Evolutionary conservation across 2,888 invertebrate genomes (phyloP).

Genomic region (Stratiomys singularior): DNA sequence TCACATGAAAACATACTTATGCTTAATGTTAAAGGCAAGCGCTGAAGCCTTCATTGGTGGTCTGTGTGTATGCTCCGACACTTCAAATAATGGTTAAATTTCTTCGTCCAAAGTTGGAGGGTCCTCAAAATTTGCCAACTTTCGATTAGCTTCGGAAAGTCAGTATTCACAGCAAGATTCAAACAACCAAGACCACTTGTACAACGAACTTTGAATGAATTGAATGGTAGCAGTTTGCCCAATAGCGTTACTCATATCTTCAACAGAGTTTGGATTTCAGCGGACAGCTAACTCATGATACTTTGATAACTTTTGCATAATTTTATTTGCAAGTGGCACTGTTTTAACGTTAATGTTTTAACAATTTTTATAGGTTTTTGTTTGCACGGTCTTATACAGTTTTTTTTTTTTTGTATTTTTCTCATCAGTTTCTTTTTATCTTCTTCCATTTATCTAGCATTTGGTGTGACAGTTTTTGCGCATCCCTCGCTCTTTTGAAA

Average conservation of each 20-base stretch:
- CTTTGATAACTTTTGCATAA: constrained; percentile 20
- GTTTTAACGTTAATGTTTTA: neutral
- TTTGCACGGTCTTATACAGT: no score
- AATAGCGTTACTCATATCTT: constrained; percentile 34
- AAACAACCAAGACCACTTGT: constrained; percentile 17
- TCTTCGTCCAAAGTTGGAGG: constrained; percentile 26
- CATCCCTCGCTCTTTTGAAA: neutral
- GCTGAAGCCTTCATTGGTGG: constrained; percentile 39
- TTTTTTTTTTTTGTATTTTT: no score
- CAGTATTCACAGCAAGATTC: constrained; percentile 30
- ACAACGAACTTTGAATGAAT: constrained; percentile 13
- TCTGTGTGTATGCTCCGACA: constrained; percentile 39
- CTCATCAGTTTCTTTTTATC: neutral
- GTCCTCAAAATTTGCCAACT: constrained; percentile 28
- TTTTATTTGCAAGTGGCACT: constrained; percentile 24
- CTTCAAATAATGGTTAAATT: constrained; percentile 8
- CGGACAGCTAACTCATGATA: constrained; percentile 38
- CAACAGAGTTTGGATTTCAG: constrained; percentile 27
- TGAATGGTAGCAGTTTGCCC: no score
- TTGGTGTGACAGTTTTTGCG: no score
- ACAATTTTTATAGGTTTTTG: constrained; percentile 3
- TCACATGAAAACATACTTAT: neutral
- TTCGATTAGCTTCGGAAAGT: constrained; percentile 22
- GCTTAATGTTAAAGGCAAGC: constrained; percentile 24
- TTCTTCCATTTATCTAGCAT: neutral